Evolutionary conservation across 2,888 invertebrate genomes (phyloP).

Genomic region (Lamellibrachia satsuma): DNA sequence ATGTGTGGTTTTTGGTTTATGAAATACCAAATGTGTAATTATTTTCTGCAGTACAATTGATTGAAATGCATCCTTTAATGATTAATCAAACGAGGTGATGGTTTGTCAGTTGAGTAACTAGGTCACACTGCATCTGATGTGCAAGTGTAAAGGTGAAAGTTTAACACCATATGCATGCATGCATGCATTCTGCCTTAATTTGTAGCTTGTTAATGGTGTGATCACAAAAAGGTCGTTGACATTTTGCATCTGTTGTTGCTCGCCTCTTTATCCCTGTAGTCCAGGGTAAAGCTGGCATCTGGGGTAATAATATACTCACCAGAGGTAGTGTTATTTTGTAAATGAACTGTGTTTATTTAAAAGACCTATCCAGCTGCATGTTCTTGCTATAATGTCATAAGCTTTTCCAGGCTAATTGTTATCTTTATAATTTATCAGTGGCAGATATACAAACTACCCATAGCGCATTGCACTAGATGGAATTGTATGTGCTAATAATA

Average conservation of each 20-base stretch:
- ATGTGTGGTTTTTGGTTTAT: not conserved
- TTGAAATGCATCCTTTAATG: constrained; percentile 7
- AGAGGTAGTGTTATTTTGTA: not conserved
- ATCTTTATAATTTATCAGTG: not conserved
- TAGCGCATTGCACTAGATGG: not conserved
- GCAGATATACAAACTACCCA: not conserved
- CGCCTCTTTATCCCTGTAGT: too few relatives aligned
- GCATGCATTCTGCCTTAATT: not conserved
- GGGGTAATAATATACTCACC: not conserved
- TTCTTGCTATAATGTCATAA: not conserved
- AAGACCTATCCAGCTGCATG: not conserved
- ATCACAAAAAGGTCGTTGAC: not conserved
- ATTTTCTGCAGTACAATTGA: not conserved
- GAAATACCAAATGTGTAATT: not conserved
- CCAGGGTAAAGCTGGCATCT: not conserved
- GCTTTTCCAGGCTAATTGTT: not conserved
- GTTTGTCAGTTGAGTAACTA: not conserved
- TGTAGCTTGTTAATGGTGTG: not conserved
- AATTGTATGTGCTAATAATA: not conserved
- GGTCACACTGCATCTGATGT: not conserved
- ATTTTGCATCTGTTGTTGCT: not conserved
- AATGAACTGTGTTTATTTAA: not conserved
- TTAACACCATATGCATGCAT: not conserved
- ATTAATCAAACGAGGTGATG: not conserved
- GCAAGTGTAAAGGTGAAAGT: not conserved